Evolutionary conservation across 2,113 vertebrate genomes (phyloP), one percentile per base, ranked within the genome.

Genomic region (Caretta caretta): DNA sequence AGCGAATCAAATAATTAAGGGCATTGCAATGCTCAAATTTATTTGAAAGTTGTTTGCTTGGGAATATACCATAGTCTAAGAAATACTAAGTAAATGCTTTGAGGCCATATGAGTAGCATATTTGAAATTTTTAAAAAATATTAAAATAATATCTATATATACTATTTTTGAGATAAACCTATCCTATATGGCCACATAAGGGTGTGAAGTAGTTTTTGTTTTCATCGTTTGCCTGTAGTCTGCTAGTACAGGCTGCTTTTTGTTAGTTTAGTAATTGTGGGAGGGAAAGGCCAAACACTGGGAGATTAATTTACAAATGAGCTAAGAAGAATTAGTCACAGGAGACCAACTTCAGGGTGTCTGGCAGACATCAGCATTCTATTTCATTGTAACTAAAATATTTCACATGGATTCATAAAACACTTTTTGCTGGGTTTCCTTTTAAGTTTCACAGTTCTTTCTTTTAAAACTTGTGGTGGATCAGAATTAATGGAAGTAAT

Each of bases 361-460:
- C 98, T 97, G 98, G 97, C 97, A 97, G 88, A 53, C 78, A 78
- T 97, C 95, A 96, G 95, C 94, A 94, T 98, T 98, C 97, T 98
- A 98, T 98, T 99, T 99, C 97, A 98, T 94, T 92, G 98, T 98
- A 98, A 98, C 93, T 96, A 97, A 98, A 97, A 97, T 97, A 97
- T 98, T 98, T 98, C 98, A 97, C 92, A 89, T 95, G 95, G 96
- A 92, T 92, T 98, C 97, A 98, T 98, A 98, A 98, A 99, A 98
- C 96, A 97, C 91, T 96, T 98, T 96, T 98, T 98, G 95, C 97
- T 98, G 89, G 93, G 80, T 96, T 98, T 88, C 80, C 97, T 97
- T 98, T 98, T 86, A 95, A 96, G 86, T 94, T 94, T 86, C 84
- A 92, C 0, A 38, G 87, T 87, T 93, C 72, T 89, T 94, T 93